phyloP scores from a whole-genome alignment of 2,888 invertebrate genomes.

The Phortica okadai region DNA sequence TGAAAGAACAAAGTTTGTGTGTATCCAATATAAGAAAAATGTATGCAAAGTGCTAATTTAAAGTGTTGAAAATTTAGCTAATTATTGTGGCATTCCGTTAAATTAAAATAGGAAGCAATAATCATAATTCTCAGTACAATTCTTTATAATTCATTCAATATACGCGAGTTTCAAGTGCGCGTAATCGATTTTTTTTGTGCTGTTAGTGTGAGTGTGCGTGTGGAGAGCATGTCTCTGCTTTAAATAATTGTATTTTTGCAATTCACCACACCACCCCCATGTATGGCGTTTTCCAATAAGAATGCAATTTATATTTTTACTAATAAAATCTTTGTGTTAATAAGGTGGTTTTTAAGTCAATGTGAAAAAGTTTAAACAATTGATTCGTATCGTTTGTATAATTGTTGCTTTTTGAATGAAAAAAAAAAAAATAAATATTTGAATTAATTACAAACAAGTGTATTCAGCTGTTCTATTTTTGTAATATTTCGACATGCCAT shows the following conservation, averaged over 20 bases:
- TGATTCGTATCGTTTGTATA: too few relatives aligned
- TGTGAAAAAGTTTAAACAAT: background rate
- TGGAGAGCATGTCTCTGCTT: background rate
- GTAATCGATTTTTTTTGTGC: constrained; percentile 28
- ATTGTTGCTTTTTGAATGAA: background rate
- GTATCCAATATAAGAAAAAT: constrained; percentile 7
- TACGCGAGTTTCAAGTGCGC: constrained; percentile 22
- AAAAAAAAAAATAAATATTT: background rate
- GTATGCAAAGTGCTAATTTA: background rate
- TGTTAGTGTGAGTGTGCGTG: constrained; percentile 10
- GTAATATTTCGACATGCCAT: constrained; percentile 12
- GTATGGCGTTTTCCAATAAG: constrained; percentile 17
- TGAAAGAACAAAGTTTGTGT: background rate
- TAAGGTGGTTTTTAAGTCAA: background rate
- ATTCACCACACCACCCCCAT: constrained; percentile 25
- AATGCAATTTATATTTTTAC: constrained; percentile 14
- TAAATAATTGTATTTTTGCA: background rate
- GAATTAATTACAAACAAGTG: constrained; percentile 12
- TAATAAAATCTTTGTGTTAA: background rate
- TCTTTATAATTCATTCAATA: background rate
- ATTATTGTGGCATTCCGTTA: background rate
- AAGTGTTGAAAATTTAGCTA: constrained; percentile 3
- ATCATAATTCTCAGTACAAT: background rate
- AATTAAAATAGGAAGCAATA: background rate
- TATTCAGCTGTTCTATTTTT: constrained; percentile 12